Evolutionary conservation across 2,888 invertebrate species (phyloP).

Genomic region (Rhorus exstirpatorius): DNA sequence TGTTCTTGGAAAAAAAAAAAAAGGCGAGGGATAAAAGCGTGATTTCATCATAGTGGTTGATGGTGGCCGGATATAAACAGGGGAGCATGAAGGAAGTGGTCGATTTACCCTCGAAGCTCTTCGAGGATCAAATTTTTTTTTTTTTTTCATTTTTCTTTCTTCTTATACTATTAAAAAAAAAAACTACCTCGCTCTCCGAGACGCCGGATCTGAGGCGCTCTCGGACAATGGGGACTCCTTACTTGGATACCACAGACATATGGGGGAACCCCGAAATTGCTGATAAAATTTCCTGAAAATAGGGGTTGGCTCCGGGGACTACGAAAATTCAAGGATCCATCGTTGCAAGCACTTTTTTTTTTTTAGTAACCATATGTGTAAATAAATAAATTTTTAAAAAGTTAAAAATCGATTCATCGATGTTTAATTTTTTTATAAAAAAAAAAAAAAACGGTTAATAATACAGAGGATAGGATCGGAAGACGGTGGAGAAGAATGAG

Average conservation of each 20-base stretch:
- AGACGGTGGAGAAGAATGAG: conserved; percentile 71
- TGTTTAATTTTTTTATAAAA: not conserved
- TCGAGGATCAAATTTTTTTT: conserved; percentile 2
- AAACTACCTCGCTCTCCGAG: conserved; percentile 6
- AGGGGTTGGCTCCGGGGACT: too few species aligned
- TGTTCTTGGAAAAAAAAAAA: not conserved
- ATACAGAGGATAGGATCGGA: conserved; percentile 30
- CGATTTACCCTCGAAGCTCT: conserved; percentile 8
- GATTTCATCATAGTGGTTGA: conserved; percentile 31
- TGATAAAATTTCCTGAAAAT: too few species aligned
- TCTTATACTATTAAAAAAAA: too few species aligned
- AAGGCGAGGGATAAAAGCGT: conserved; percentile 15
- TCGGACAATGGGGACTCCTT: not conserved
- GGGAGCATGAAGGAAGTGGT: conserved; percentile 37
- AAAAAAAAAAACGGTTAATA: not conserved
- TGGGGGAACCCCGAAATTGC: not conserved
- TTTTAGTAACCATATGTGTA: not conserved
- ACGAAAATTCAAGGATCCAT: too few species aligned
- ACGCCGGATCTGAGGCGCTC: conserved; percentile 31
- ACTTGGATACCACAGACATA: not conserved
- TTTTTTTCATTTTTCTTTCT: not conserved
- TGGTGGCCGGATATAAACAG: conserved; percentile 16
- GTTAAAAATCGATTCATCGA: not conserved
- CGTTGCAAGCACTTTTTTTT: too few species aligned
- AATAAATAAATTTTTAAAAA: not conserved